These are phyloP conservation scores for Antedon mediterranea DNA, from an alignment of 53 echinoderm and acorn worm genomes.

Conservation along the genomic window DNA sequence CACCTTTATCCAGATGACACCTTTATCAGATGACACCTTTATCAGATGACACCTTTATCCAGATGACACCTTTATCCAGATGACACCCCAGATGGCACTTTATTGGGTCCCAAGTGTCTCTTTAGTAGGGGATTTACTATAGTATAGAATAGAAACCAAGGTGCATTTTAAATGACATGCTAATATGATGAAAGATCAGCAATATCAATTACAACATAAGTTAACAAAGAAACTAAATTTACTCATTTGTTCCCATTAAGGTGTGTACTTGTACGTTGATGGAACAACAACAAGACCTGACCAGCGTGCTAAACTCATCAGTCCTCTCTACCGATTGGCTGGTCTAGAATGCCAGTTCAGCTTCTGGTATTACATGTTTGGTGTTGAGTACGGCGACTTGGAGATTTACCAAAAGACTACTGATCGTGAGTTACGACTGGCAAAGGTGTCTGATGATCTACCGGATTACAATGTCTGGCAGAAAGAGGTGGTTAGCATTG, in stretches of 20 bases:
- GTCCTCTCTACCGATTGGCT: conserved; percentile 35
- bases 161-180: too few species aligned
- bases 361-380: conserved; percentile 73
- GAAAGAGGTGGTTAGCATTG: conserved; percentile 27
- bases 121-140: too few species aligned
- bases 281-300: conserved; percentile 35
- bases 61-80: too few species aligned
- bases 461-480: conserved; percentile 52
- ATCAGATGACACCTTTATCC: too few species aligned
- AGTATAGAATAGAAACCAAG: too few species aligned
- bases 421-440: conserved; percentile 20
- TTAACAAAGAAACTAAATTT: too few species aligned
- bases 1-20: too few species aligned
- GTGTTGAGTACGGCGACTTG: conserved; percentile 54
- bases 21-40: too few species aligned
- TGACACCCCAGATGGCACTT: too few species aligned
- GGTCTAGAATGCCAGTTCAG: conserved; percentile 49
- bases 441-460: conserved; percentile 38
- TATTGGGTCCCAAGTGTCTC: too few species aligned
- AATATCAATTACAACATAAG: too few species aligned
- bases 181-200: too few species aligned
- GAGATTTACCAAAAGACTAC: conserved; percentile 27
- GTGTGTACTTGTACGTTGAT: conserved; percentile 63
- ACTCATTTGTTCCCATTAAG: conserved; percentile 8
- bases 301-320: conserved; percentile 26